phyloP scores from a whole-genome alignment of 2,113 vertebrate species.

The Lipotes vexillifer region DNA sequence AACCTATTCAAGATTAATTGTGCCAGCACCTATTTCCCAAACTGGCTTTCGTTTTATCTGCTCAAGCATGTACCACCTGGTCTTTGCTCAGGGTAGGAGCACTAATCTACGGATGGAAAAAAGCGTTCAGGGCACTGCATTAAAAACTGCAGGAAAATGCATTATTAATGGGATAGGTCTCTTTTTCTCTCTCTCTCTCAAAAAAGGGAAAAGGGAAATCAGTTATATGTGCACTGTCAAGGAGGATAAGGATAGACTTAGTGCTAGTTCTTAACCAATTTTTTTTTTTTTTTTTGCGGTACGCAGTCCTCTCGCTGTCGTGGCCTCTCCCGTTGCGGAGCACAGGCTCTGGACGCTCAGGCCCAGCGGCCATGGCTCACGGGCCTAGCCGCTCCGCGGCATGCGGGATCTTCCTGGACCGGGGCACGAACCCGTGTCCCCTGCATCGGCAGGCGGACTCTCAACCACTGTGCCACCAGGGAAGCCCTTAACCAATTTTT shows the following conservation, averaged over 20 bases:
- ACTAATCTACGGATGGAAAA: conserved; percentile 75
- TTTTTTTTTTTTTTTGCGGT: too few relatives aligned
- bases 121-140: conserved; percentile 62
- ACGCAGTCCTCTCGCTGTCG: too few relatives aligned
- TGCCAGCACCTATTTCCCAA: conserved; percentile 62
- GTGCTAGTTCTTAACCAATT: conserved; percentile 58
- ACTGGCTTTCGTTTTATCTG: conserved; percentile 78
- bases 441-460: too few relatives aligned
- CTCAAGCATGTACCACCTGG: conserved; percentile 64
- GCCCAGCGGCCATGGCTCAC: too few relatives aligned
- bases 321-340: too few relatives aligned
- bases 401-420: too few relatives aligned
- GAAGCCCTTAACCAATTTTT: conserved; percentile 34
- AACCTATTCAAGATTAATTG: conserved; percentile 71
- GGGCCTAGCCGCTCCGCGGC: too few relatives aligned
- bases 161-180: conserved; percentile 72
- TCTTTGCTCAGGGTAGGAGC: conserved; percentile 64
- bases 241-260: conserved; percentile 59
- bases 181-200: conserved; percentile 44
- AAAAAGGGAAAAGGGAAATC: conserved; percentile 52
- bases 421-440: too few relatives aligned
- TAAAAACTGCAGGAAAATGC: conserved; percentile 68
- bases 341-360: too few relatives aligned
- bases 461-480: too few relatives aligned
- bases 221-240: conserved; percentile 65